Evolutionary conservation across 1,140 invertebrate genomes (phyloP).

Genomic region (Aphis gossypii): DNA sequence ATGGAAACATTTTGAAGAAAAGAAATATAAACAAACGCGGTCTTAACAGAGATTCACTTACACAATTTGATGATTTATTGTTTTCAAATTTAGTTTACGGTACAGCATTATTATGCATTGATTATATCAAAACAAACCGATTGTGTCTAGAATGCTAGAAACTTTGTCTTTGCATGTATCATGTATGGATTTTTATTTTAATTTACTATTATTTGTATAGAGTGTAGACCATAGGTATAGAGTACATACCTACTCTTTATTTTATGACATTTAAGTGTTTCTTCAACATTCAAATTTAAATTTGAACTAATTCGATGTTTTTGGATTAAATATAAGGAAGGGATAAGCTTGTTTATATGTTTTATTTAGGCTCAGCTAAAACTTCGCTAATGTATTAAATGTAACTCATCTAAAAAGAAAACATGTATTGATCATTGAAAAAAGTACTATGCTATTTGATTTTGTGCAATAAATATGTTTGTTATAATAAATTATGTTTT

Average conservation of each 20-base stretch:
- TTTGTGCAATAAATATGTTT: not conserved
- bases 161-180: not conserved
- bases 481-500: not conserved
- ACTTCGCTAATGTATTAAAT: too few species aligned
- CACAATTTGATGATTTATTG: not conserved
- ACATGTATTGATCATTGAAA: too few species aligned
- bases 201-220: not conserved
- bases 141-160: not conserved
- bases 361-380: too few species aligned
- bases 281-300: not conserved
- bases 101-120: not conserved
- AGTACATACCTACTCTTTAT: too few species aligned
- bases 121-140: not conserved
- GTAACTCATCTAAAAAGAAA: too few species aligned
- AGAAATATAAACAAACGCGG: not conserved
- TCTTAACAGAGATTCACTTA: not conserved
- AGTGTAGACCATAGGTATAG: too few species aligned
- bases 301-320: too few species aligned
- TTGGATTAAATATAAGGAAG: too few species aligned
- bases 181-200: not conserved
- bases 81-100: not conserved
- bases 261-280: not conserved
- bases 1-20: not conserved
- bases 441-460: not conserved
- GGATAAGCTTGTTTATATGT: too few species aligned